Base-by-base conservation (phyloP, 2,797 vertebrate species). In the Gadopsis marmoratus region DNA sequence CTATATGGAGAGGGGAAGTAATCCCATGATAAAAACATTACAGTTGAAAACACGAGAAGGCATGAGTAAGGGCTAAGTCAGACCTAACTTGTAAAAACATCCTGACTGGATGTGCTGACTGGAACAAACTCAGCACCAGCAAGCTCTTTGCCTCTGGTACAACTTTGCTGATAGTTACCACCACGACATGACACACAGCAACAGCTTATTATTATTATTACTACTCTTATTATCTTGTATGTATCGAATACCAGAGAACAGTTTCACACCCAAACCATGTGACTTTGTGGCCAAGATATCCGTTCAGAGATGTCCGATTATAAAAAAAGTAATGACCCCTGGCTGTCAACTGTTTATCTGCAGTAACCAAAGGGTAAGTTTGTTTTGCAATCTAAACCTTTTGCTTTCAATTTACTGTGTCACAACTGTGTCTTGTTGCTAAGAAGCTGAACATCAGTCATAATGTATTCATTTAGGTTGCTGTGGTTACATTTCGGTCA, bases 21-120 rank as follows among this genome's bases (percentile, higher is more conserved):
- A 19, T 21, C 13, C 54, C 13, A 3, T 29, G 29, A 68, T 23
- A 64, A 68, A 68, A 77, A 69, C 17, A 68, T 76, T 12, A 58
- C 16, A 26, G 43, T 31, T 69, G 37, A 43, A 78, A 70, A 79
- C 14, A 51, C 11, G 82, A 81, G 37, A 31, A 33, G 37, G 8
- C 3, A 2, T 11, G 23, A 83, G 59, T 50, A 56, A 62, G 51
- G 7, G 37, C 35, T 0, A 43, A 65, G 75, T 76, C 55, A 73
- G 53, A 72, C 56, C 29, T 16, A 76, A 67, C 59, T 72, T 77
- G 45, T 75, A 50, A 84, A 87, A 92, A 90, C 79, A 84, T 70
- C 53, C 73, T 78, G 35, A 72, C 41, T 80, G 75, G 68, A 56
- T 89, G 72, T 91, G 92, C 91, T 94, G 88, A 94, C 83, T 63